A percentile compares a stretch with the other conserved stretches of the same genome.
Evolutionary conservation across 2,888 invertebrate genomes (phyloP).

Genomic region (Cheilosia variabilis): DNA sequence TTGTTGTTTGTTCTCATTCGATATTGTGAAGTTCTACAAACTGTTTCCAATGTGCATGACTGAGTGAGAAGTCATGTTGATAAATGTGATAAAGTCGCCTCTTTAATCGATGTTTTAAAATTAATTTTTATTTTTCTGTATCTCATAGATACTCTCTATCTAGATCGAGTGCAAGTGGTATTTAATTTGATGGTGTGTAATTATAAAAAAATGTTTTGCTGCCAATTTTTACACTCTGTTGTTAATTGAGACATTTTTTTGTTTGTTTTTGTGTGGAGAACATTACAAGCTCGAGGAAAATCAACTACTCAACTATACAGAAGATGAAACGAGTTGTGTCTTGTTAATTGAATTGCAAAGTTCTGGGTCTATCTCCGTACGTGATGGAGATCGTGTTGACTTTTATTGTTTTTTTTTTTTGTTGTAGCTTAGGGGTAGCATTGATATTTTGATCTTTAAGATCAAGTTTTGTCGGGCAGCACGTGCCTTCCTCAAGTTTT

Average conservation of each 20-base stretch:
- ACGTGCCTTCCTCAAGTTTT: background rate
- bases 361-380: background rate
- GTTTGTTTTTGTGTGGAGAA: background rate
- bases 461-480: constrained; percentile 6
- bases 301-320: too few relatives aligned
- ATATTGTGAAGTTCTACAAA: background rate
- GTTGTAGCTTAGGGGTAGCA: background rate
- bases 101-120: constrained; percentile 43
- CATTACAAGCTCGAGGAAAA: too few relatives aligned
- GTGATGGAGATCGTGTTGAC: constrained; percentile 22
- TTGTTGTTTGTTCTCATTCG: background rate
- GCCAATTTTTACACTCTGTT: constrained; percentile 52
- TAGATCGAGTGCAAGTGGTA: constrained; percentile 51
- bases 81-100: constrained; percentile 44
- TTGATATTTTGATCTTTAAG: constrained; percentile 3
- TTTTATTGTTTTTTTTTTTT: background rate
- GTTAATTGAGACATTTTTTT: background rate
- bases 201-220: constrained; percentile 17
- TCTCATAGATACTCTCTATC: constrained; percentile 53
- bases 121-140: constrained; percentile 48
- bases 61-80: constrained; percentile 46
- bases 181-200: constrained; percentile 59
- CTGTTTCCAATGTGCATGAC: background rate
- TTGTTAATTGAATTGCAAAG: constrained; percentile 10
- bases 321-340: too few relatives aligned